phyloP scores from a whole-genome alignment of 1,140 invertebrate species.

The Plodia interpunctella region DNA sequence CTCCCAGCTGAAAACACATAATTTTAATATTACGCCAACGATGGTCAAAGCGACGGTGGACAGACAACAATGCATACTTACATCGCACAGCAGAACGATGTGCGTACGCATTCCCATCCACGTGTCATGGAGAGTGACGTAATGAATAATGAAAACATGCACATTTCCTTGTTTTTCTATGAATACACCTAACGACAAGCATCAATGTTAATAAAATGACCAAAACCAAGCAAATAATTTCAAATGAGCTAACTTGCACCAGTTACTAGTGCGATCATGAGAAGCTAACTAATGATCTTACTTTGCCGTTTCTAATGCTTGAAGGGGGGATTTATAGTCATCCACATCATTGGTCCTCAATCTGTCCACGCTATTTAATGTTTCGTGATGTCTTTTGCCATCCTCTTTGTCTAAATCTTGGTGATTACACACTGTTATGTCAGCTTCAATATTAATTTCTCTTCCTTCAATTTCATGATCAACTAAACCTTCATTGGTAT shows the following conservation, averaged over 20 bases:
- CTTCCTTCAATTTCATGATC: conserved; percentile 14
- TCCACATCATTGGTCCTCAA: conserved; percentile 19
- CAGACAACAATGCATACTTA: conserved; percentile 55
- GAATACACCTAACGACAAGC: conserved; percentile 26
- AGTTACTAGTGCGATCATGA: background rate
- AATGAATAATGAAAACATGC: conserved; percentile 25
- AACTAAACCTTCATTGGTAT: conserved; percentile 8
- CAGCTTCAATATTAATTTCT: conserved; percentile 15
- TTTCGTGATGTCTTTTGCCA: conserved; percentile 6
- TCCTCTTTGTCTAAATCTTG: conserved; percentile 14
- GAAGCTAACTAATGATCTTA: conserved; percentile 32
- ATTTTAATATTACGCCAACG: conserved; percentile 28
- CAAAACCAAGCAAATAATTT: background rate
- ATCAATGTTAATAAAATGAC: conserved; percentile 10
- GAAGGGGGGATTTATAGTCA: conserved; percentile 60
- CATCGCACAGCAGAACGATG: conserved; percentile 51
- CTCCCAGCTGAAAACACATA: conserved; percentile 64
- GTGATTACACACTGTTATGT: background rate
- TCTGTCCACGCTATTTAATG: background rate
- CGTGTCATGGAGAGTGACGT: conserved; percentile 26
- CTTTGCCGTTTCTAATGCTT: conserved; percentile 49
- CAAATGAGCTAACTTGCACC: background rate
- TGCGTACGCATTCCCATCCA: conserved; percentile 55
- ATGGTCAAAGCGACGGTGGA: conserved; percentile 24
- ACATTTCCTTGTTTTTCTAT: conserved; percentile 28